These are phyloP conservation scores for Calephelis perditalis DNA, from an alignment of 2,888 invertebrate species.

Conservation along the genomic window DNA sequence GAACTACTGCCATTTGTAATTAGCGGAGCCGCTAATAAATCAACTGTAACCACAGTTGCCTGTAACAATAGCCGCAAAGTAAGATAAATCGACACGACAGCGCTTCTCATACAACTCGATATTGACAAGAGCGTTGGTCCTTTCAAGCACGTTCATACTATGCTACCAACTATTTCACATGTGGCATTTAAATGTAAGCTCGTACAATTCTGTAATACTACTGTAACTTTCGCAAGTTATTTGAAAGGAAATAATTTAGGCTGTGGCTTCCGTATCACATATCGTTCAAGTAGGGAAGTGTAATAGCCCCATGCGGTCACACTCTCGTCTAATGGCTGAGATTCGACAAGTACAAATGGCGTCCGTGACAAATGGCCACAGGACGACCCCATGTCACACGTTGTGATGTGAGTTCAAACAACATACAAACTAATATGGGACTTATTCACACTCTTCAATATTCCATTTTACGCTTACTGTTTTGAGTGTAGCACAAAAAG, in stretches of 20 bases:
- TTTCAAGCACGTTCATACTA: conserved; percentile 44
- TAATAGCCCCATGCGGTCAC: conserved; percentile 70
- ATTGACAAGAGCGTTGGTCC: conserved; percentile 62
- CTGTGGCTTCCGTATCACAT: conserved; percentile 44
- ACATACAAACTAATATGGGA: conserved; percentile 54
- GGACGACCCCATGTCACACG: conserved; percentile 65
- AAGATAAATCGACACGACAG: conserved; percentile 72
- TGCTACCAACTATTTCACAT: conserved; percentile 30
- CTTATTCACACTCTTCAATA: conserved; percentile 43
- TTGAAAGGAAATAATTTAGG: conserved; percentile 33
- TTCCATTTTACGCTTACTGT: conserved; percentile 31
- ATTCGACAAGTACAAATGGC: conserved; percentile 80
- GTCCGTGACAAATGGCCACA: conserved; percentile 74
- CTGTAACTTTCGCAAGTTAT: background rate
- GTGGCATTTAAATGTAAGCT: conserved; percentile 23
- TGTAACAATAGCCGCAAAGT: conserved; percentile 70
- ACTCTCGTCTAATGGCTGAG: conserved; percentile 77
- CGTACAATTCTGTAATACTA: conserved; percentile 29
- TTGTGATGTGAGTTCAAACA: conserved; percentile 59
- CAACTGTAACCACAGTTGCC: conserved; percentile 58
- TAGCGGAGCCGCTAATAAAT: conserved; percentile 71
- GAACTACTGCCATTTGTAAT: conserved; percentile 60
- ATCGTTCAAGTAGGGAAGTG: conserved; percentile 53
- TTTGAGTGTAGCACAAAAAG: conserved; percentile 31
- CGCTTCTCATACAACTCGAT: conserved; percentile 61